Evolutionary conservation across 2,888 invertebrate species (phyloP).

Genomic region (Lochmaea crataegi): DNA sequence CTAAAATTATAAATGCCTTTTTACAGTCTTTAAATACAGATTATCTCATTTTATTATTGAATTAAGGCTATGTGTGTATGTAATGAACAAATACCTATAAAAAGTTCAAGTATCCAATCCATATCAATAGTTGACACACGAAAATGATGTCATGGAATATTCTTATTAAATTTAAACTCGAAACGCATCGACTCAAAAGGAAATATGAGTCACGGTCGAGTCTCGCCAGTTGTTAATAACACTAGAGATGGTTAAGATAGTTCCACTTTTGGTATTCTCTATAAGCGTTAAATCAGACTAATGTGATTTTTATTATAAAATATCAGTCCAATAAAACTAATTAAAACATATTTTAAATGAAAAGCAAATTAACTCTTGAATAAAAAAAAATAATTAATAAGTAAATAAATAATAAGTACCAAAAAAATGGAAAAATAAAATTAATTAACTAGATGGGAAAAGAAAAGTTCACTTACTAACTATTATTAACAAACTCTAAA

Average conservation of each 20-base stretch:
- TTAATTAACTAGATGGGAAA: too few species aligned
- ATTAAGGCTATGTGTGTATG: conserved; percentile 4
- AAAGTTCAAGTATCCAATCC: conserved; percentile 26
- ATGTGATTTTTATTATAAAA: conserved; percentile 3
- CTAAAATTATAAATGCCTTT: not conserved
- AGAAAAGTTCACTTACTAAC: too few species aligned
- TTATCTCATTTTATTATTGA: conserved; percentile 11
- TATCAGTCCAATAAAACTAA: not conserved
- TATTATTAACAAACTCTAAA: too few species aligned
- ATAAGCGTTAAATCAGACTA: not conserved
- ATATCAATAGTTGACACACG: conserved; percentile 33
- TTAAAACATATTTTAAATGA: too few species aligned
- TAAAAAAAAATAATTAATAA: too few species aligned
- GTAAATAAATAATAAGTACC: too few species aligned
- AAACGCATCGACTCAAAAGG: conserved; percentile 43
- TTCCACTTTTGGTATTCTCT: conserved; percentile 8
- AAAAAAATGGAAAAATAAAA: too few species aligned
- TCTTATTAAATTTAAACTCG: conserved; percentile 26
- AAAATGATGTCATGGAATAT: conserved; percentile 41
- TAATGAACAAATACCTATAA: conserved; percentile 21
- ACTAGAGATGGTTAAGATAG: conserved; percentile 12
- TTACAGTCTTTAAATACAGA: conserved; percentile 10
- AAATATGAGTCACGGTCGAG: conserved; percentile 41
- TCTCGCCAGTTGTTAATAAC: conserved; percentile 11
- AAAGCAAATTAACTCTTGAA: too few species aligned